phyloP scores from a whole-genome alignment of 2,113 vertebrate species.

The Scartelaos histophorus region DNA sequence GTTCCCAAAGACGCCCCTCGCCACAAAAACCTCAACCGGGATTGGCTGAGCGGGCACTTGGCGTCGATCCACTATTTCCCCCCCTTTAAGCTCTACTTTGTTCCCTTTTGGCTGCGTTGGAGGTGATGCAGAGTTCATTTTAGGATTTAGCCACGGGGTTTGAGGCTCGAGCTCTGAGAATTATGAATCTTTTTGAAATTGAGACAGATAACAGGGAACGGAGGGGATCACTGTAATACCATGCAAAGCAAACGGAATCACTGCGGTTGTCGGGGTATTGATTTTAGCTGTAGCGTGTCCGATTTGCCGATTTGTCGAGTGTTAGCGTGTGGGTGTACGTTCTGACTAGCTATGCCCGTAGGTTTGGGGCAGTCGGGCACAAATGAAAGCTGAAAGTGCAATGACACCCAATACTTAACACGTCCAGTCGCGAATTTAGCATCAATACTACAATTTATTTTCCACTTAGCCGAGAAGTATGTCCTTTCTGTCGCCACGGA shows the following conservation, averaged over 20 bases:
- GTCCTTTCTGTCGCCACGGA: slow-evolving; percentile 20
- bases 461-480: slow-evolving; percentile 21
- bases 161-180: slow-evolving; percentile 45
- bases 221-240: slow-evolving; percentile 19
- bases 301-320: slow-evolving; percentile 12
- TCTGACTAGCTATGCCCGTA: slow-evolving; percentile 32
- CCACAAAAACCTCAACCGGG: slow-evolving; percentile 4
- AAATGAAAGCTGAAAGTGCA: slow-evolving; percentile 51
- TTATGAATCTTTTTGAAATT: slow-evolving; percentile 53
- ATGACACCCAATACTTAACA: slow-evolving; percentile 54
- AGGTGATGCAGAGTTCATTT: slow-evolving; percentile 72
- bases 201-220: slow-evolving; percentile 21
- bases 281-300: slow-evolving; percentile 15
- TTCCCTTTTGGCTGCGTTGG: slow-evolving; percentile 52
- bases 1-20: slow-evolving; percentile 44
- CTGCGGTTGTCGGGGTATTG: not conserved
- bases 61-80: slow-evolving; percentile 46
- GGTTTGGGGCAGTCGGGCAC: slow-evolving; percentile 34
- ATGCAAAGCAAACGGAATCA: slow-evolving; percentile 25
- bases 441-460: slow-evolving; percentile 43
- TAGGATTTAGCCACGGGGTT: slow-evolving; percentile 48
- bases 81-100: slow-evolving; percentile 29
- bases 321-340: slow-evolving; percentile 28
- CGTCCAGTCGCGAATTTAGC: slow-evolving; percentile 46
- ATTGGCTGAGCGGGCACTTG: slow-evolving; percentile 57